phyloP scores from a whole-genome alignment of 2,113 vertebrate genomes.

The Mola mola region DNA sequence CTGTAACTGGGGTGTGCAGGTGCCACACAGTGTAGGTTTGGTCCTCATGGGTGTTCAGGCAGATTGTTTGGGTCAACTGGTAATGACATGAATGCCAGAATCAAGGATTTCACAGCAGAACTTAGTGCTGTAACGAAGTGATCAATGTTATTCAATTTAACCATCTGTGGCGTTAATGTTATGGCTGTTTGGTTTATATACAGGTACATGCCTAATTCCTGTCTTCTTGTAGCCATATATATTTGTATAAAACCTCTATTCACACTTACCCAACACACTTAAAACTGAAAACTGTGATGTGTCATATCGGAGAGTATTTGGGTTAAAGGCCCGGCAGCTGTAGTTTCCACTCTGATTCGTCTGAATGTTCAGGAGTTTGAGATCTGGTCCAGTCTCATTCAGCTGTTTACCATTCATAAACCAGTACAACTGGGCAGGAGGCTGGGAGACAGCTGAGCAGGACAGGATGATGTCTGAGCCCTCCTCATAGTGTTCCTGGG shows the following conservation, averaged over 20 bases:
- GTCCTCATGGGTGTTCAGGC: no score
- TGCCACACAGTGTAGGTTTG: no score
- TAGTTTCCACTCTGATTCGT: constrained; percentile 52
- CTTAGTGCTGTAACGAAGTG: no score
- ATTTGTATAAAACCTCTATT: not conserved
- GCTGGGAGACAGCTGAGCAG: constrained; percentile 48
- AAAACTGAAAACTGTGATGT: constrained; percentile 30
- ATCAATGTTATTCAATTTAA: no score
- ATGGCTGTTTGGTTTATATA: no score
- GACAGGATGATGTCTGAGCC: constrained; percentile 54
- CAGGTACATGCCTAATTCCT: no score
- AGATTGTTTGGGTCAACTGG: no score
- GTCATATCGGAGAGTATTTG: constrained; percentile 27
- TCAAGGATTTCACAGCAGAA: no score
- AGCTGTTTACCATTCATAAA: constrained; percentile 39
- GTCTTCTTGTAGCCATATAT: not conserved
- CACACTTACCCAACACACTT: constrained; percentile 46
- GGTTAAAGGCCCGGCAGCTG: constrained; percentile 59
- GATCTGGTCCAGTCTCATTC: constrained; percentile 29
- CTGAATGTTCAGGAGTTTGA: constrained; percentile 56
- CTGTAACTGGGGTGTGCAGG: no score
- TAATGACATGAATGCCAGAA: no score
- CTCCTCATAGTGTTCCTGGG: constrained; percentile 2
- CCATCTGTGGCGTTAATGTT: no score
- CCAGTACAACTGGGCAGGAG: constrained; percentile 29